These are phyloP conservation scores for Prosopocoilus inquinatus DNA, from an alignment of 2,888 invertebrate species.

Conservation along the genomic window DNA sequence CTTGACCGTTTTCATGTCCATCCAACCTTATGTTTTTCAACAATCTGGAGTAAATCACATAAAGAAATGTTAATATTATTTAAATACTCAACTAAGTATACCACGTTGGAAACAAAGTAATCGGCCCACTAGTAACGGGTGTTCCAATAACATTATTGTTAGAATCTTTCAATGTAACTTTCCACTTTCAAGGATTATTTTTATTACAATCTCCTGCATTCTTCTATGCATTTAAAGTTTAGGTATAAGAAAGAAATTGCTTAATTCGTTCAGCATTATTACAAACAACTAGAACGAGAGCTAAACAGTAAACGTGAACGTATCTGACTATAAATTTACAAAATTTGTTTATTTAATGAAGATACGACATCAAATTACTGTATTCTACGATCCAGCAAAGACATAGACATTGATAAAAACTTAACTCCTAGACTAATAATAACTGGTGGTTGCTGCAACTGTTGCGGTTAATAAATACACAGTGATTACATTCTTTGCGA, in stretches of 20 bases:
- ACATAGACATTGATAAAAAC: too few species aligned
- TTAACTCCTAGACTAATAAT: slow-evolving; percentile 53
- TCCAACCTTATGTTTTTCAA: background rate
- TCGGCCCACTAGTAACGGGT: slow-evolving; percentile 58
- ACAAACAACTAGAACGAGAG: slow-evolving; percentile 57
- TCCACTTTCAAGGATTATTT: slow-evolving; percentile 68
- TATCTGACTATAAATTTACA: slow-evolving; percentile 65
- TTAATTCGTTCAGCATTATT: slow-evolving; percentile 41
- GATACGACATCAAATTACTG: slow-evolving; percentile 74
- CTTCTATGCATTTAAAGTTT: slow-evolving; percentile 55
- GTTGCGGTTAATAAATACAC: slow-evolving; percentile 59
- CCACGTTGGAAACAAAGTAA: slow-evolving; percentile 37
- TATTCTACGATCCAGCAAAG: slow-evolving; percentile 63
- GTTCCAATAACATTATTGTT: slow-evolving; percentile 55
- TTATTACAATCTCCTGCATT: slow-evolving; percentile 58
- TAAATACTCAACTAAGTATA: slow-evolving; percentile 18
- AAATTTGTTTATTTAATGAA: slow-evolving; percentile 67
- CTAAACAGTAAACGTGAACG: too few species aligned
- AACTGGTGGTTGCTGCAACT: slow-evolving; percentile 57
- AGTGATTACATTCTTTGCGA: slow-evolving; percentile 52
- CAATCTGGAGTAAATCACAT: too few species aligned
- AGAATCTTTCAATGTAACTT: slow-evolving; percentile 52
- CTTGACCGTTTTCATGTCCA: background rate
- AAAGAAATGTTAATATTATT: too few species aligned
- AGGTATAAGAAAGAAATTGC: too few species aligned